These are phyloP conservation scores for Oophaga pumilio DNA, from an alignment of 2,113 vertebrate species.

Conservation along the genomic window DNA sequence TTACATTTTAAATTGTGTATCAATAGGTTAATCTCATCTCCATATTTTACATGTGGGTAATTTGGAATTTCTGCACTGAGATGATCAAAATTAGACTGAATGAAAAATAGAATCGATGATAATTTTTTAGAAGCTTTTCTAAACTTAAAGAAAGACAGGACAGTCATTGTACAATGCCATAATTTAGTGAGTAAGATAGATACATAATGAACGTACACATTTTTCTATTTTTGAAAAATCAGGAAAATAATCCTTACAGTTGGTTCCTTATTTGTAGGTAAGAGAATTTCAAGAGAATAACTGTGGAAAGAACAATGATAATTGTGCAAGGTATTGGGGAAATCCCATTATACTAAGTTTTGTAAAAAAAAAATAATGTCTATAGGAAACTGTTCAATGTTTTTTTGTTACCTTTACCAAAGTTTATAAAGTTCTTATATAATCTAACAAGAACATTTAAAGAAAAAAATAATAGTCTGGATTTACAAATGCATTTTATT, in stretches of 20 bases:
- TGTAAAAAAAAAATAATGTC: slow-evolving; percentile 57
- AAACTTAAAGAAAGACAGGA: neutral
- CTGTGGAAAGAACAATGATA: slow-evolving; percentile 62
- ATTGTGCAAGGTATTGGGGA: slow-evolving; percentile 64
- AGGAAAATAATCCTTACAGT: neutral
- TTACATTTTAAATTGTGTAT: slow-evolving; percentile 57
- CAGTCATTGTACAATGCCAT: neutral
- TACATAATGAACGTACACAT: neutral
- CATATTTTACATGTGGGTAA: slow-evolving; percentile 41
- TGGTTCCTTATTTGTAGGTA: slow-evolving; percentile 38
- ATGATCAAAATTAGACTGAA: slow-evolving; percentile 1
- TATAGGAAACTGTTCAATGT: slow-evolving; percentile 65
- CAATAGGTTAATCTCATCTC: slow-evolving; percentile 58
- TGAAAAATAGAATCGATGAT: slow-evolving; percentile 6
- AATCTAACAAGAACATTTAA: neutral
- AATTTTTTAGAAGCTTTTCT: neutral
- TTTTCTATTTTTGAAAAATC: neutral
- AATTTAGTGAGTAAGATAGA: neutral
- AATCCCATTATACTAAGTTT: slow-evolving; percentile 57
- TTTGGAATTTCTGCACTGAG: slow-evolving; percentile 45
- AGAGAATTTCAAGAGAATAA: slow-evolving; percentile 63
- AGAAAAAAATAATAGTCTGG: neutral
- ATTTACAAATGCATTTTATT: neutral
- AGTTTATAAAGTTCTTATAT: neutral
- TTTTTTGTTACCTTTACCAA: slow-evolving; percentile 56